These are phyloP conservation scores for Mnemiopsis leidyi DNA, from an alignment of 37 sponge, comb jelly and placozoan genomes.

Conservation along the genomic window DNA sequence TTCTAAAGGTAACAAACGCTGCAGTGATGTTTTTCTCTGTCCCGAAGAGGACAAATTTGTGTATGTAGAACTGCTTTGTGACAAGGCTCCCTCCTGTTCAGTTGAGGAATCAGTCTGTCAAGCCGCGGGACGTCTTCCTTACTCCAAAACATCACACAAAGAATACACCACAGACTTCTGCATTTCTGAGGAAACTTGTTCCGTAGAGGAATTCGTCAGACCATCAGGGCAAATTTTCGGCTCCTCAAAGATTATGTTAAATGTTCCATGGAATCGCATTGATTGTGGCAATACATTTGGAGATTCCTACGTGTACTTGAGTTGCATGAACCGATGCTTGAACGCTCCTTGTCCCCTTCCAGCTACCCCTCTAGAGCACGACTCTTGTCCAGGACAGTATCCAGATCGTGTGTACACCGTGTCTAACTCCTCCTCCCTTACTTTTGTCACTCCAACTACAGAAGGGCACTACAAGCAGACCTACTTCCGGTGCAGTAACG, in stretches of 20 bases:
- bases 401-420: not conserved
- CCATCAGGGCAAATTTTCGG: not conserved
- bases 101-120: not conserved
- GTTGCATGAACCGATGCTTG: not conserved
- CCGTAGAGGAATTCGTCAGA: not conserved
- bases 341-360: not conserved
- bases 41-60: not conserved
- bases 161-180: not conserved
- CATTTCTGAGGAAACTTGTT: not conserved
- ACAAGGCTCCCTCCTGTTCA: not conserved
- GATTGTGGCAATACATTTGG: not conserved
- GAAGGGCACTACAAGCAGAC: not conserved
- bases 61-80: not conserved
- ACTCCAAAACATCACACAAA: not conserved
- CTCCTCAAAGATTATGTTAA: not conserved
- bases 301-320: not conserved
- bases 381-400: slow-evolving; percentile 19
- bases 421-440: not conserved
- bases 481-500: not conserved
- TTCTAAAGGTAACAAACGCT: not conserved
- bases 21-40: not conserved
- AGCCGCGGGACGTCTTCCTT: not conserved
- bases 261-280: not conserved
- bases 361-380: not conserved
- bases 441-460: not conserved